phyloP scores from a whole-genome alignment of 2,113 vertebrate genomes.

The Semnornis frantzii region DNA sequence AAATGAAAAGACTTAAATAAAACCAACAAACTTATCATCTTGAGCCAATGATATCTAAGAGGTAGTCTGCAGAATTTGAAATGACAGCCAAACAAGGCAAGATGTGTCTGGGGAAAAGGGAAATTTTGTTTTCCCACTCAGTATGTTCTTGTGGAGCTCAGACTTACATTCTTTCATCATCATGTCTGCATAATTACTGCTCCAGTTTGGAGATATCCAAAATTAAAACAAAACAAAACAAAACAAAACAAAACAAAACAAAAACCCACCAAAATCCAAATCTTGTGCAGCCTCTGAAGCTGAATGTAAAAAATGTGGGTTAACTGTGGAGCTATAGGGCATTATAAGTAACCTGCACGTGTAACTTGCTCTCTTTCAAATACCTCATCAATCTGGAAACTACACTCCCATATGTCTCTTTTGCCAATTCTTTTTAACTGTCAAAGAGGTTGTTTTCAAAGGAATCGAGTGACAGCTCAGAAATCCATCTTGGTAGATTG shows the following conservation, averaged over 20 bases:
- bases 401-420: neutral
- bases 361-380: conserved; percentile 32
- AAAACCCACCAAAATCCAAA: neutral
- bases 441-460: conserved; percentile 57
- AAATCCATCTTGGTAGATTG: conserved; percentile 56
- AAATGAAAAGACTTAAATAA: neutral
- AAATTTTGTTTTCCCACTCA: neutral
- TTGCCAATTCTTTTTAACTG: conserved; percentile 47
- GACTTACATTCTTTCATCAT: neutral
- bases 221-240: neutral
- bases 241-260: neutral
- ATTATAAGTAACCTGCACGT: neutral
- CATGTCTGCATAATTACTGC: neutral
- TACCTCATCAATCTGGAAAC: conserved; percentile 56
- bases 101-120: neutral
- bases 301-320: neutral
- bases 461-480: neutral
- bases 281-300: neutral
- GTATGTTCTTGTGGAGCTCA: neutral
- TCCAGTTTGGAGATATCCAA: neutral
- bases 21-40: neutral
- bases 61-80: accelerated
- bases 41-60: neutral
- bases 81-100: neutral
- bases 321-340: neutral